Evolutionary conservation across 2,113 vertebrate genomes (phyloP).

Genomic region (Labrus mixtus): DNA sequence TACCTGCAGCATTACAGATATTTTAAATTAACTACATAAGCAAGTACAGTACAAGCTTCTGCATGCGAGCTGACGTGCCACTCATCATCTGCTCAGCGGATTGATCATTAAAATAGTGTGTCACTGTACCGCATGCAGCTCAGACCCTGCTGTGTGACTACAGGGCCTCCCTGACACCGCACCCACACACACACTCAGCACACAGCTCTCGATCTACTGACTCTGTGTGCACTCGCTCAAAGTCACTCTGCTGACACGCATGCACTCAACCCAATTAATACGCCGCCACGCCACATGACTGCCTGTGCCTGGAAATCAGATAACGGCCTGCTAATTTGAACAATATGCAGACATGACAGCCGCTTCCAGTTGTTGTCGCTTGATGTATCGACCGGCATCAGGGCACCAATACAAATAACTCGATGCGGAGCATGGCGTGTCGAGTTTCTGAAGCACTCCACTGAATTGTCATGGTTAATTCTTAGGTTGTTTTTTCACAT

Average conservation of each 20-base stretch:
- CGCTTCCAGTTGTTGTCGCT: constrained; percentile 63
- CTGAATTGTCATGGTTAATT: constrained; percentile 67
- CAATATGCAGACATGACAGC: constrained; percentile 44
- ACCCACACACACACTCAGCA: constrained; percentile 44
- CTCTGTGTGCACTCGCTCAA: constrained; percentile 37
- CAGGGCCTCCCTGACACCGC: constrained; percentile 30
- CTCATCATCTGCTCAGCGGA: constrained; percentile 47
- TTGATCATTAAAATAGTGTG: constrained; percentile 55
- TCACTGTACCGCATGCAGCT: constrained; percentile 39
- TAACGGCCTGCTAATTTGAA: constrained; percentile 58
- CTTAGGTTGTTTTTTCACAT: constrained; percentile 55
- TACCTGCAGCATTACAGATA: constrained; percentile 17
- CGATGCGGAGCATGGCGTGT: constrained; percentile 15
- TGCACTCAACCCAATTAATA: constrained; percentile 67
- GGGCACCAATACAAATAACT: constrained; percentile 31
- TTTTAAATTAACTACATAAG: not conserved
- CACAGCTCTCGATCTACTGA: constrained; percentile 55
- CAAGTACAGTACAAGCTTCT: not conserved
- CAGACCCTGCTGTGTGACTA: constrained; percentile 50
- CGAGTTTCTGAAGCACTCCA: constrained; percentile 46
- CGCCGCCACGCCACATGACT: constrained; percentile 38
- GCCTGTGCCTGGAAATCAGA: constrained; percentile 52
- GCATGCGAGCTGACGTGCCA: constrained; percentile 19
- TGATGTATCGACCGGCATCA: constrained; percentile 46
- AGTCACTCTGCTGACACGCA: constrained; percentile 52